Conservation (phyloP, 1,140 invertebrate genomes). For the Pinna nobilis region DNA sequence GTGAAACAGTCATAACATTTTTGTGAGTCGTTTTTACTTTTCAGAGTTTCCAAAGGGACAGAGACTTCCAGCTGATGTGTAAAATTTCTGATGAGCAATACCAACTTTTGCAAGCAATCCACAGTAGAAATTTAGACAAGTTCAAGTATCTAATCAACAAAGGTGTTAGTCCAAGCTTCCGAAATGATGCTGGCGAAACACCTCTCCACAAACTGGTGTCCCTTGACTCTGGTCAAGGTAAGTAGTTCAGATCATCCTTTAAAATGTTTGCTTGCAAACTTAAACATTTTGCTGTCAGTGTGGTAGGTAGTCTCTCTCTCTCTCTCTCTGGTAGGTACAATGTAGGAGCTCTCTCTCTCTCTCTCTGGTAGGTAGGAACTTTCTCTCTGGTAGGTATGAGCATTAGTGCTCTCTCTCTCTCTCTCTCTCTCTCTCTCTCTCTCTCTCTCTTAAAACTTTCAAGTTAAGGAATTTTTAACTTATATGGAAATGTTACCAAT, state of each 20-base stretch:
- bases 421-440: no score
- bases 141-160: constrained; percentile 42
- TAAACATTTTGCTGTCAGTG: no score
- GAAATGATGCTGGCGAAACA: constrained; percentile 44
- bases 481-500: no score
- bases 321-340: background rate
- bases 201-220: constrained; percentile 48
- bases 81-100: constrained; percentile 40
- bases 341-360: background rate
- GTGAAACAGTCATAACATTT: background rate
- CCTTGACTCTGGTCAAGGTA: background rate
- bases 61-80: constrained; percentile 36
- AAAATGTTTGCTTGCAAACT: no score
- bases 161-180: constrained; percentile 54
- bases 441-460: no score
- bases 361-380: background rate
- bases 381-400: no score
- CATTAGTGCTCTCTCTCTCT: no score
- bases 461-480: background rate
- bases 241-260: background rate
- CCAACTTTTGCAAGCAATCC: constrained; percentile 41
- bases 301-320: background rate
- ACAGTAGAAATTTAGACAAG: constrained; percentile 44
- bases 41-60: constrained; percentile 45
- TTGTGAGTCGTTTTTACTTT: background rate